Conservation (phyloP, 2,888 invertebrate genomes). For the Taenaris catops region DNA sequence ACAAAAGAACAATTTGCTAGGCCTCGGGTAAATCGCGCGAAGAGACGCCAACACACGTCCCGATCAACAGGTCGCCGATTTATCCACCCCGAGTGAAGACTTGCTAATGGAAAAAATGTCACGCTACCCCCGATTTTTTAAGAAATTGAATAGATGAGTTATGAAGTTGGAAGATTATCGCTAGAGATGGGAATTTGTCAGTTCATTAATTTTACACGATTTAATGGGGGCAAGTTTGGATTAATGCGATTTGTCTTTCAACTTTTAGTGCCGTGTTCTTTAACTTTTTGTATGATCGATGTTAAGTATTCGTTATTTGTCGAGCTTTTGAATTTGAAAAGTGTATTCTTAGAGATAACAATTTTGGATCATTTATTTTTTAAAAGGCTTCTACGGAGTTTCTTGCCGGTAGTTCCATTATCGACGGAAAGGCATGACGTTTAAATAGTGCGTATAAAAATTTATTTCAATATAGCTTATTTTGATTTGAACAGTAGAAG, state of each 20-base stretch:
- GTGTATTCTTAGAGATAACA: too few species aligned
- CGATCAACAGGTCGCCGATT: constrained; percentile 69
- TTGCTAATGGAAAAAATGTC: constrained; percentile 67
- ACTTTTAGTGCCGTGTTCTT: constrained; percentile 10
- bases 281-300: constrained; percentile 1
- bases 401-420: too few species aligned
- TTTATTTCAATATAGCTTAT: too few species aligned
- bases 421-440: too few species aligned
- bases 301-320: too few species aligned
- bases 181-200: constrained; percentile 40
- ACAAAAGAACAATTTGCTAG: constrained; percentile 62
- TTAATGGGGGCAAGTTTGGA: constrained; percentile 23
- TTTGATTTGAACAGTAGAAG: too few species aligned
- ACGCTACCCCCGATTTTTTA: constrained; percentile 48
- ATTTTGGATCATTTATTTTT: too few species aligned
- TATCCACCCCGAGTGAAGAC: constrained; percentile 42
- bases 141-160: constrained; percentile 54
- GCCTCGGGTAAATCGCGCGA: constrained; percentile 36
- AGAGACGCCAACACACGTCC: constrained; percentile 42
- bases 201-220: constrained; percentile 38
- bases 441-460: too few species aligned
- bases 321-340: too few species aligned
- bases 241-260: constrained; percentile 16
- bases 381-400: too few species aligned
- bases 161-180: constrained; percentile 45